These are phyloP conservation scores for Sebastes ruberrimus DNA, from an alignment of 2,797 vertebrate genomes.

Conservation along the genomic window DNA sequence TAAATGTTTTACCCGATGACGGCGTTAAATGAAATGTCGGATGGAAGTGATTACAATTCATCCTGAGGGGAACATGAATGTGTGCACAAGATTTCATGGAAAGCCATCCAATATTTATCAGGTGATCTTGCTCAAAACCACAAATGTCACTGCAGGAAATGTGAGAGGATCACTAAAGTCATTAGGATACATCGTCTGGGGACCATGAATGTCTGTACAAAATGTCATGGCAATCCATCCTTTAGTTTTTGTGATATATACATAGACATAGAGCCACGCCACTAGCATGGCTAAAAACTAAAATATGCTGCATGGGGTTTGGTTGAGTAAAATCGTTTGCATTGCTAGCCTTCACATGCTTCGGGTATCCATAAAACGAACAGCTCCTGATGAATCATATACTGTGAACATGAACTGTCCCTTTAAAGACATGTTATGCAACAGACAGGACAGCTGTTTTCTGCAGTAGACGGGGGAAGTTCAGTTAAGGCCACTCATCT, in stretches of 20 bases:
- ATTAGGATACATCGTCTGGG: not conserved
- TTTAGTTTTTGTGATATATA: not conserved
- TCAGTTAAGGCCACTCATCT: slow-evolving; percentile 2
- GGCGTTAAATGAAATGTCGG: not conserved
- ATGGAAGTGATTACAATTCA: not conserved
- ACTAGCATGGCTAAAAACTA: too few species aligned
- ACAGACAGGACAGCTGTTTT: not conserved
- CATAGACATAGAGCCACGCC: not conserved
- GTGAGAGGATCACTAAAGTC: not conserved
- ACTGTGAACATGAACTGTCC: not conserved
- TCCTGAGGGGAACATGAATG: not conserved
- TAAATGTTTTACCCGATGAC: not conserved
- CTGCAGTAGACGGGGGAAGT: not conserved
- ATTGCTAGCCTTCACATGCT: not conserved
- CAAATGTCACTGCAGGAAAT: not conserved
- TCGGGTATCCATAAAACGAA: not conserved
- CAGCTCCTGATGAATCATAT: not conserved
- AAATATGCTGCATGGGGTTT: not conserved
- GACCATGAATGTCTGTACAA: not conserved
- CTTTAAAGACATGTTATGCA: slow-evolving; percentile 24
- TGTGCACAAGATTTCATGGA: not conserved
- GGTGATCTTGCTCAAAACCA: not conserved
- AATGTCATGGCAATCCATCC: not conserved
- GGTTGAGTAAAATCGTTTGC: not conserved
- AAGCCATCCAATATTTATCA: not conserved